Evolutionary conservation across 2,797 vertebrate genomes (phyloP), one percentile per base, ranked within the genome.

Genomic region (Pyrocephalus nanus): DNA sequence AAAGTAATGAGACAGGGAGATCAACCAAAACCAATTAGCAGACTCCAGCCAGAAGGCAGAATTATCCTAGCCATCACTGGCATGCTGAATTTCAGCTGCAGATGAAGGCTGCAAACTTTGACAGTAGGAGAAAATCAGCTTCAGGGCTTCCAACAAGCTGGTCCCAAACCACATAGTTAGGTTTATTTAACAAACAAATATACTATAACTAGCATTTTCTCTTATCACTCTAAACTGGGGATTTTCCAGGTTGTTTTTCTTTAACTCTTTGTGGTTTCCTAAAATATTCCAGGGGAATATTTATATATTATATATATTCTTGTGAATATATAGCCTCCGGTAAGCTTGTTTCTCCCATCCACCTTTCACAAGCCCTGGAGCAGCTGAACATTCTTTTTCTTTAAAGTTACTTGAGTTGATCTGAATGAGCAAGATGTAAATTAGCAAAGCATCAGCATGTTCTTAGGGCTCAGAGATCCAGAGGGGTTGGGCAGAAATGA

Each of bases 1-100:
- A 93, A 88, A 92, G 48, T 93, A 84, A 86, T 16, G 53, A 92
- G 45, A 67, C 32, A 65, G 67, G 23, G 30, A 92, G 53, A 89
- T 61, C 64, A 95, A 94, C 74, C 64, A 82, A 94, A 95, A 74
- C 83, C 78, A 90, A 88, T 89, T 88, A 94, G 86, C 74, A 94
- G 67, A 47, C 61, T 89, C 71, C 83, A 90, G 84, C 84, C 92
- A 96, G 94, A 87, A 92, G 90, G 93, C 81, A 92, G 86, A 90
- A 92, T 78, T 89, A 78, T 73, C 77, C 67, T 50, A 79, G 67
- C 77, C 53, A 60, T 34, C 65, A 70, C 42, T 76, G 77, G 51
- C 22, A 6, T 29, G 67, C 67, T 79, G 86, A 79, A 82, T 85
- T 94, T 76, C 86, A 93, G 64, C 80, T 85, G 74, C 60, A 82